Percentiles rank a stretch among this genome's conserved stretches.
These are phyloP conservation scores for Pangasius sanitwongsei DNA, from an alignment of 2,797 vertebrate species.

Conservation along the genomic window DNA sequence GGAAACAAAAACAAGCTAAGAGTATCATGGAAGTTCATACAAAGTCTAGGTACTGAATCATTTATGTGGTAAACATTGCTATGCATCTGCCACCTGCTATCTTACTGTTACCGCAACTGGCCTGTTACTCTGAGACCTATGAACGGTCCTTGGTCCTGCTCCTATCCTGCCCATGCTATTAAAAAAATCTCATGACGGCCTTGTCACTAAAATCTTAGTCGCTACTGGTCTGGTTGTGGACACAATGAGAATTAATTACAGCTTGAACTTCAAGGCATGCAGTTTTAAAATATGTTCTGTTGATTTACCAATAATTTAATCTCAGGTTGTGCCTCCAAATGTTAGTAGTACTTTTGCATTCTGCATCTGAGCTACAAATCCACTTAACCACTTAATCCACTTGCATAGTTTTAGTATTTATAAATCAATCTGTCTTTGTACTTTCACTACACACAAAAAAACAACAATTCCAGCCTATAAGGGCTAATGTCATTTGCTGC, in stretches of 20 bases:
- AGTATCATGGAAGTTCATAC: slow-evolving; percentile 15
- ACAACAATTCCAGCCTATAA: slow-evolving; percentile 8
- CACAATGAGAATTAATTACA: neutral
- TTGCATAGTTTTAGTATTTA: slow-evolving; percentile 37
- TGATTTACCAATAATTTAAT: slow-evolving; percentile 37
- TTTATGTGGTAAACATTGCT: slow-evolving; percentile 66
- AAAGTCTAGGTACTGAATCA: slow-evolving; percentile 67
- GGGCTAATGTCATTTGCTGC: neutral
- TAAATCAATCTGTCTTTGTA: slow-evolving; percentile 47
- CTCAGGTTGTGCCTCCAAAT: slow-evolving; percentile 12
- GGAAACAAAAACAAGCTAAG: slow-evolving; percentile 18
- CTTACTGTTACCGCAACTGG: slow-evolving; percentile 52
- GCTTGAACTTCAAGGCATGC: neutral
- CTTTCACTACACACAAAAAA: slow-evolving; percentile 20
- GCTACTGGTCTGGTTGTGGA: neutral
- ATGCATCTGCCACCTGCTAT: slow-evolving; percentile 73
- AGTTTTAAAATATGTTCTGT: slow-evolving; percentile 19
- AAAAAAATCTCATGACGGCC: neutral
- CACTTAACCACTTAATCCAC: slow-evolving; percentile 22
- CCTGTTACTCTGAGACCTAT: slow-evolving; percentile 37
- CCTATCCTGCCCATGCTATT: neutral
- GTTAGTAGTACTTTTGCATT: slow-evolving; percentile 14
- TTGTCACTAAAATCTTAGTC: neutral
- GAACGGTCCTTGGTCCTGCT: neutral
- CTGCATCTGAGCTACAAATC: slow-evolving; percentile 37